These are phyloP conservation scores for Drosophila phalerata DNA, from an alignment of 2,888 invertebrate genomes.

Conservation along the genomic window DNA sequence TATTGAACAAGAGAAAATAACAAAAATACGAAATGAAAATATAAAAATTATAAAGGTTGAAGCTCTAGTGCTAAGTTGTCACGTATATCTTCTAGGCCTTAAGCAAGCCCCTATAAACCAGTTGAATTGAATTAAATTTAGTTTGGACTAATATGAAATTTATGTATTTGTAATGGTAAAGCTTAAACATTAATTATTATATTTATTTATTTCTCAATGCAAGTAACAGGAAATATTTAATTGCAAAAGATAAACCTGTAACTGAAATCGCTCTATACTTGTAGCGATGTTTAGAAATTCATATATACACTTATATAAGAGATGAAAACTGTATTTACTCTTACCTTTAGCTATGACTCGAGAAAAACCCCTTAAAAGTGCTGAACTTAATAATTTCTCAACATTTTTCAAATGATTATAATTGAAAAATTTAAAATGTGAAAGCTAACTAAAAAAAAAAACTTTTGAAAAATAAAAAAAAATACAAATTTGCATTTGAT, in stretches of 20 bases:
- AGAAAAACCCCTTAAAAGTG: constrained; percentile 48
- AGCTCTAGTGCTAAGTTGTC: constrained; percentile 66
- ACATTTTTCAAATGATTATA: constrained; percentile 62
- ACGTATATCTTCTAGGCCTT: constrained; percentile 72
- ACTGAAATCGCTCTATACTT: constrained; percentile 71
- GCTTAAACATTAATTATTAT: constrained; percentile 27
- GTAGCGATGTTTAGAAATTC: constrained; percentile 67
- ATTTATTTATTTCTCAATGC: constrained; percentile 43
- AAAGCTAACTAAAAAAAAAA: constrained; percentile 34
- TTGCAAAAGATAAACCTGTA: constrained; percentile 34
- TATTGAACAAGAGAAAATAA: constrained; percentile 51
- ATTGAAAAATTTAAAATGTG: constrained; percentile 50
- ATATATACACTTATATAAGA: constrained; percentile 59
- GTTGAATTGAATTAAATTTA: constrained; percentile 57
- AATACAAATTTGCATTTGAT: constrained; percentile 61
- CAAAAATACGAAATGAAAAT: constrained; percentile 26
- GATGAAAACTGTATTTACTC: constrained; percentile 72
- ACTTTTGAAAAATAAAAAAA: constrained; percentile 33
- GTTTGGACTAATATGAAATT: constrained; percentile 43
- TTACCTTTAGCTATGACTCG: constrained; percentile 52
- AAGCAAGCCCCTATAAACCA: constrained; percentile 60
- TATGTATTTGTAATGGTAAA: constrained; percentile 46
- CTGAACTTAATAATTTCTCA: constrained; percentile 59
- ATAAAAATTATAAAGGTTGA: constrained; percentile 39
- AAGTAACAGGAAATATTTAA: constrained; percentile 40